Evolutionary conservation across 2,797 vertebrate genomes (phyloP), one percentile per base, ranked within the genome.

Genomic region (Pampus argenteus): DNA sequence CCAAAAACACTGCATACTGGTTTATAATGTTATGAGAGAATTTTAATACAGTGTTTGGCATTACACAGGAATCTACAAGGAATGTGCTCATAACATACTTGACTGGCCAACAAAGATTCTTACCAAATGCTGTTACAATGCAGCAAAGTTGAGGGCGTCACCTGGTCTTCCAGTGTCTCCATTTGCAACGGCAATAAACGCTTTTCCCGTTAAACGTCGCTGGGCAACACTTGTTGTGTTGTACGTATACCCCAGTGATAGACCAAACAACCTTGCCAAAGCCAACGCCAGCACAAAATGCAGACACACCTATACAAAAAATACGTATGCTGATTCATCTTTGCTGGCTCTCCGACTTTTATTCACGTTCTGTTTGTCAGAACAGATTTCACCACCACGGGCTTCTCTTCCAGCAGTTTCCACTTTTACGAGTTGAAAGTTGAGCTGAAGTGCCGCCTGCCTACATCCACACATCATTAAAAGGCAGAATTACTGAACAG

Each of bases 401-500:
- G 36, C 34, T 68, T 25, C 15, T 34, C 48, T 74, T 61, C 59
- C n/a, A 54, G 45, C 22, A 6, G 17, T 59, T 66, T 65, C 23
- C 50, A 57, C 52, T 57, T 75, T 67, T 66, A 66, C 1, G 9
- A 72, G 66, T 47, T 55, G 13, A 31, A 74, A 54, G 45, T 59
- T 14, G 52, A 40, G 28, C 22, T n/a, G n/a, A n/a, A 2, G 23
- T 17, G 1, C 26, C 56, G 1, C 26, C 62, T 83, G 45, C 60
- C 64, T 56, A 62, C 34, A 18, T 59, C 48, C 64, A 59, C 62
- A 68, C 71, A 62, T 79, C 69, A 44, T 88, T 83, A 81, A 84
- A 73, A 78, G 59, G 61, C 68, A 66, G 64, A 64, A 78, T 68
- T 76, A 75, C 49, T 42, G 55, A 84, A 50, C 76, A 80, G 72